Base-by-base conservation (phyloP, 2,888 invertebrate genomes). In the Lasioglossum pauxillum region DNA sequence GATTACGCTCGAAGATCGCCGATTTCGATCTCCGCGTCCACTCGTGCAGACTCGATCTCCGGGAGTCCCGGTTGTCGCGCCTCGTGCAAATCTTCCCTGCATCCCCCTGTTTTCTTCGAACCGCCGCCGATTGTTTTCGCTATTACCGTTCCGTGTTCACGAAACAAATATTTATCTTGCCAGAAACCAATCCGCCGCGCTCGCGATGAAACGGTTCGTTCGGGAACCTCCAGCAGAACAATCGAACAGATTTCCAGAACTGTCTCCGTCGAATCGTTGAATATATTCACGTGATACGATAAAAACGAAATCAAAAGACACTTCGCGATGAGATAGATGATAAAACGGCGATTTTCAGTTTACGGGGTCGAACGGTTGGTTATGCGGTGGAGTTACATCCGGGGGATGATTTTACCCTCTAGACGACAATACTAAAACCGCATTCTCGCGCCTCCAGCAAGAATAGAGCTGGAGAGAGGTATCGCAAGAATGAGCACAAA, bases 1-100 rank as follows among this genome's bases (percentile, higher is more conserved):
- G 85, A 83, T 87, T 85, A 87, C 80, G 78, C 82, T 81, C 82
- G 75, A 73, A 75, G 86, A 88, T 84, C 75, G 75, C 19, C 80
- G 78, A 88, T 88, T 83, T 88, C 80, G 86, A 88, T 86, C 82
- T 80, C 57, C 31, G 49, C 46, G 67, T 75, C 83, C 60, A 31
- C 73, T 78, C 60, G 72, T 78, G 71, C 73, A 57, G 77, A 78
- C 77, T 60, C 72, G 77, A 76, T 82, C 78, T n/a, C 12, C 46
- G 31, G 4, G n/a, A 57, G 67, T 49, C 71, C 41, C 72, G 73
- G 31, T 57, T 35, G 49, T 74, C 57, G 60, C 67, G 19, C 46
- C 41, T 53, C 84, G 77, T 60, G 38, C 44, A 53, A 75, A 71
- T 78, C 80, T 60, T 67, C 49, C 60, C 35, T 57, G 46, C 75